Evolutionary conservation across 2,888 invertebrate species (phyloP), one percentile per base, ranked within the genome.

Genomic region (Leptarthrus brevirostris): DNA sequence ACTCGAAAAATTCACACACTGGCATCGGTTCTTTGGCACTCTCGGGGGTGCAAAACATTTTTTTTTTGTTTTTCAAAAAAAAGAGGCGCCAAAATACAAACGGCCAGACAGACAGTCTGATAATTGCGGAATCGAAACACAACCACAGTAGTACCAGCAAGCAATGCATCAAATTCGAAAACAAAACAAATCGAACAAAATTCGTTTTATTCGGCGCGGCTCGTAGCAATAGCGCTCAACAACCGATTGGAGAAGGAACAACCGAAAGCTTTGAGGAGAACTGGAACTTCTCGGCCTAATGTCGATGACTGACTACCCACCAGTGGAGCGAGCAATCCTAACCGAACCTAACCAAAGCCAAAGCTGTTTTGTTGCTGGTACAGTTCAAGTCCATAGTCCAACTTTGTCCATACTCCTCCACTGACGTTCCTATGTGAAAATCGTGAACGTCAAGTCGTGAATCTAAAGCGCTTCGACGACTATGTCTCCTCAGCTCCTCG

Each of bases 291-390:
- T 78, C 79, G 78, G 78, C 80, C 80, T 79, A 79, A 77, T 79
- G 80, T 80, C 80, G 79, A 80, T 79, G 80, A 79, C 79, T 80
- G 80, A 80, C 80, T 80, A 79, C 79, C 80, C 78, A 77, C 73
- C 72, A 70, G 69, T 74, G 76, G 75, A 77, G 76, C 78, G 76
- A 77, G 74, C 74, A 61, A 30, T 44, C 26, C 56, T 56, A 40
- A 26, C 20, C n/a, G 24, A 54, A 24, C 54, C 71, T 40, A 47
- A 47, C 47, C n/a, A 36, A 36, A 61, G 36, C 61, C 4, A 22
- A 12, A 12, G 47, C 16, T 3, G 18, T 18, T 8, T 6, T 12
- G 8, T n/a, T n/a, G n/a, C n/a, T n/a, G n/a, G n/a, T n/a, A n/a
- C n/a, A n/a, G n/a, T 22, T 22, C 53, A 24, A 18, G 5, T 16